Percentiles rank a stretch among this genome's conserved stretches.
Conservation (phyloP, 53 echinoderm and acorn worm species). For the Henricia sp. region DNA sequence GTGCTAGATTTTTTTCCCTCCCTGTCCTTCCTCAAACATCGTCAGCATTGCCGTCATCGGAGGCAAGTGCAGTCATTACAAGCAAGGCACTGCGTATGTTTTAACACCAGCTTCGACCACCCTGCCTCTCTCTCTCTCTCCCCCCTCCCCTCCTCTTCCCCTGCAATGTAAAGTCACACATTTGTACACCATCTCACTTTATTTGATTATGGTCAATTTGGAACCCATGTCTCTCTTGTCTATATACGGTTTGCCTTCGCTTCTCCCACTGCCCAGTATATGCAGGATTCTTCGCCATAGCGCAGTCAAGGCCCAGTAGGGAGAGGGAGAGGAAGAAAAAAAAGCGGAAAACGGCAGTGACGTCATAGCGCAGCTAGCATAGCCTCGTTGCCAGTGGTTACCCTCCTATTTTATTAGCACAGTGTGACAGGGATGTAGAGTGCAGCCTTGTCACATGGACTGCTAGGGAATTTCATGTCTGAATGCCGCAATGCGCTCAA, state of each 20-base stretch:
- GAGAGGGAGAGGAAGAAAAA: not conserved
- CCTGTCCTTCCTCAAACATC: not conserved
- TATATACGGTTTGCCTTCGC: constrained; percentile 22
- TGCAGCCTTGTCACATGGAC: constrained; percentile 36
- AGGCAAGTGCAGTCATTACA: not conserved
- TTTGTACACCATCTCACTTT: constrained; percentile 61
- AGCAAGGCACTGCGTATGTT: not conserved
- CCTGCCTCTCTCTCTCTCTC: not conserved
- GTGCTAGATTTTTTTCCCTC: too few species aligned
- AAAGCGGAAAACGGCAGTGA: constrained; percentile 23
- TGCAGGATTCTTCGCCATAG: too few species aligned
- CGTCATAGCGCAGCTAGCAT: constrained; percentile 57
- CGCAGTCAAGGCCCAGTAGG: constrained; percentile 6
- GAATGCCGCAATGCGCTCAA: not conserved
- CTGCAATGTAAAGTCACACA: constrained; percentile 75
- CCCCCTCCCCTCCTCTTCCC: constrained; percentile 15
- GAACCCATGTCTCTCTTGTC: constrained; percentile 55
- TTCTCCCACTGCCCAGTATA: constrained; percentile 7
- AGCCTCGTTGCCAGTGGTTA: constrained; percentile 31
- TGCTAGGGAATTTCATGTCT: constrained; percentile 23
- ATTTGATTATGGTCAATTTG: constrained; percentile 65
- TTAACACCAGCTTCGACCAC: not conserved
- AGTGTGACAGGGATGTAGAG: constrained; percentile 37
- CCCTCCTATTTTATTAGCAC: constrained; percentile 51
- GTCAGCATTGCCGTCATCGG: not conserved